These are phyloP conservation scores for Chrysopilus asiliformis DNA, from an alignment of 2,888 invertebrate genomes.

Conservation along the genomic window DNA sequence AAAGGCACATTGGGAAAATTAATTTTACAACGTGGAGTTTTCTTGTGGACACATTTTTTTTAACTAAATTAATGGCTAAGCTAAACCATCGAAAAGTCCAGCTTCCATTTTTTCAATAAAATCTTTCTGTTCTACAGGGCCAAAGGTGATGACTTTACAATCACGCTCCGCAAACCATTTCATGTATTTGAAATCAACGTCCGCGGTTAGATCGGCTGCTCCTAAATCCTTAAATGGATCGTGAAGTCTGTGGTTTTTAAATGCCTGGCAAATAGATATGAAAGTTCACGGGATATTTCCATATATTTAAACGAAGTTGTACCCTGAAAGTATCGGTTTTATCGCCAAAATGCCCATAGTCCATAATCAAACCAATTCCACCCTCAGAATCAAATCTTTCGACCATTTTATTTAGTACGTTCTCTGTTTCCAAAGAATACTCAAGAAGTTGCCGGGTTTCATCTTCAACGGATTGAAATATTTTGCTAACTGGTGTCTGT, in stretches of 20 bases:
- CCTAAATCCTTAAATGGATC: slow-evolving; percentile 80
- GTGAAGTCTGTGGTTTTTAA: slow-evolving; percentile 69
- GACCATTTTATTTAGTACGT: slow-evolving; percentile 55
- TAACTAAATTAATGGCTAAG: too few species aligned
- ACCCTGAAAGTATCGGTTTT: slow-evolving; percentile 78
- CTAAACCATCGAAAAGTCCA: too few species aligned
- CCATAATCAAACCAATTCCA: slow-evolving; percentile 77
- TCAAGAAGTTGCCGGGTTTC: slow-evolving; percentile 52
- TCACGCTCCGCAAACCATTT: slow-evolving; percentile 43
- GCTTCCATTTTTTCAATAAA: slow-evolving; percentile 74
- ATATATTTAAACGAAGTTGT: too few species aligned
- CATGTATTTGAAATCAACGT: slow-evolving; percentile 84
- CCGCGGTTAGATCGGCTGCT: slow-evolving; percentile 90
- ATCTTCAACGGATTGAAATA: slow-evolving; percentile 40
- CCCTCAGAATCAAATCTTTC: slow-evolving; percentile 58
- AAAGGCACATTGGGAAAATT: too few species aligned
- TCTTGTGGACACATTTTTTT: too few species aligned
- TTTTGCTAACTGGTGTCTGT: slow-evolving; percentile 54
- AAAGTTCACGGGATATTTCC: neutral
- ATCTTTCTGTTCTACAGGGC: slow-evolving; percentile 73
- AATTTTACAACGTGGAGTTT: too few species aligned
- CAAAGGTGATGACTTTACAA: slow-evolving; percentile 52
- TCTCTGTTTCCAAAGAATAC: slow-evolving; percentile 55
- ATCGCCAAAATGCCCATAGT: slow-evolving; percentile 88
- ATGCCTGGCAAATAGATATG: slow-evolving; percentile 56